Evolutionary conservation across 2,888 invertebrate genomes (phyloP).

Genomic region (Athetis lepigone): DNA sequence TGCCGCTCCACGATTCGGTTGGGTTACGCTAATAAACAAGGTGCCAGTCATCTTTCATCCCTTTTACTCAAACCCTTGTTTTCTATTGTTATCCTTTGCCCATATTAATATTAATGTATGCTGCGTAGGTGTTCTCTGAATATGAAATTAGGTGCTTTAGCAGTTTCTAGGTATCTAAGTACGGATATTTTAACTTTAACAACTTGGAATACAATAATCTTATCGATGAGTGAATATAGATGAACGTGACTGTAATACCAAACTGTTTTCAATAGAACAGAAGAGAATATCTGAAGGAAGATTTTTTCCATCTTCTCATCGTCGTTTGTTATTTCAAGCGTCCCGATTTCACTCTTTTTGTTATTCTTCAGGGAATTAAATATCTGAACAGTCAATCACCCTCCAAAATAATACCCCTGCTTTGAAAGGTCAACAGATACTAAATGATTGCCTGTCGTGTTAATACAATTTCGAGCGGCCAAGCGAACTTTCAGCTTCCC

Average conservation of each 20-base stretch:
- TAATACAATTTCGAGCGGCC: conserved; percentile 16
- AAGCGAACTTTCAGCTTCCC: conserved; percentile 8
- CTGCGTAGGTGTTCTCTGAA: conserved; percentile 65
- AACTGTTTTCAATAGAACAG: conserved; percentile 17
- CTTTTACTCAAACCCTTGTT: conserved; percentile 54
- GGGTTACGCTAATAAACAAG: conserved; percentile 62
- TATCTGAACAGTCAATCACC: conserved; percentile 11
- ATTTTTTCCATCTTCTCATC: conserved; percentile 3
- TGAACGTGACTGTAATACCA: conserved; percentile 14
- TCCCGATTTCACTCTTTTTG: conserved; percentile 8
- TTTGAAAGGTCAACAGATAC: background rate
- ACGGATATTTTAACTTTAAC: conserved; percentile 32
- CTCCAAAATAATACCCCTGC: background rate
- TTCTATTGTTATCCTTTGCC: conserved; percentile 64
- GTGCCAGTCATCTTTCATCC: conserved; percentile 59
- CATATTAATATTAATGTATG: conserved; percentile 68
- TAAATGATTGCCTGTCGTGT: conserved; percentile 21
- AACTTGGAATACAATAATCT: conserved; percentile 24
- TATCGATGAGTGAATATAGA: conserved; percentile 20
- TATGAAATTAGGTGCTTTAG: conserved; percentile 62
- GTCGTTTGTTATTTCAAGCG: conserved; percentile 18
- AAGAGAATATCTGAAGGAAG: background rate
- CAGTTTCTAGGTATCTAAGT: conserved; percentile 37
- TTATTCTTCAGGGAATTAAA: conserved; percentile 20
- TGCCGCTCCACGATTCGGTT: conserved; percentile 56